Conservation (phyloP, 1,140 invertebrate species). For the Euura saliciscinereae region DNA sequence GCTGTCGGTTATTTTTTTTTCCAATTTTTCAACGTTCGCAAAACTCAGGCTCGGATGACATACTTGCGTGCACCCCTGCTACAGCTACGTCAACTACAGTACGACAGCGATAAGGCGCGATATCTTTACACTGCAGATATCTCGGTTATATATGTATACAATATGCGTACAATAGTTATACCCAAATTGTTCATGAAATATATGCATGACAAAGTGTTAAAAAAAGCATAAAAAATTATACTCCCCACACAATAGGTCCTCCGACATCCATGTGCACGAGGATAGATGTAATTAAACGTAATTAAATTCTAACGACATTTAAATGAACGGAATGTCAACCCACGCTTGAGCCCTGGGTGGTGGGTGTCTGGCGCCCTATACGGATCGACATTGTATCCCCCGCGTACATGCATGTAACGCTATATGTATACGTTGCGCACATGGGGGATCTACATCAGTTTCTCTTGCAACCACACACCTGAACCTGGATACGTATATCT, state of each 20-base stretch:
- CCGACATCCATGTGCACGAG: too few species aligned
- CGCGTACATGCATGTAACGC: neutral
- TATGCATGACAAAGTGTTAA: neutral
- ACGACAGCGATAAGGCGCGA: too few species aligned
- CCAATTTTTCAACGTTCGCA: too few species aligned
- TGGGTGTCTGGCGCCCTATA: neutral
- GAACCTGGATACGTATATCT: neutral
- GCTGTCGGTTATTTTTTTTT: too few species aligned
- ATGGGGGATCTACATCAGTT: neutral
- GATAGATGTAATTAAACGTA: slow-evolving; percentile 1
- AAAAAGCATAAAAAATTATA: neutral
- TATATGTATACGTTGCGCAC: neutral
- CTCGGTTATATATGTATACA: too few species aligned
- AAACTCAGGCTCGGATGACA: too few species aligned
- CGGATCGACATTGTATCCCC: neutral
- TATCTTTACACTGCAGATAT: too few species aligned
- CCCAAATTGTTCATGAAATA: too few species aligned
- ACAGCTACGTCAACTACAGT: too few species aligned
- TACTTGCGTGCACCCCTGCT: too few species aligned
- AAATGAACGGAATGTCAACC: slow-evolving; percentile 53
- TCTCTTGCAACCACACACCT: neutral
- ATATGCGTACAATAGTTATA: too few species aligned
- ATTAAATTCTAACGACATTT: slow-evolving; percentile 6
- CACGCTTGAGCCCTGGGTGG: slow-evolving; percentile 34
- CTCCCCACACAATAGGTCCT: too few species aligned